phyloP scores from a whole-genome alignment of 2,113 vertebrate species.

The Nesoenas mayeri region DNA sequence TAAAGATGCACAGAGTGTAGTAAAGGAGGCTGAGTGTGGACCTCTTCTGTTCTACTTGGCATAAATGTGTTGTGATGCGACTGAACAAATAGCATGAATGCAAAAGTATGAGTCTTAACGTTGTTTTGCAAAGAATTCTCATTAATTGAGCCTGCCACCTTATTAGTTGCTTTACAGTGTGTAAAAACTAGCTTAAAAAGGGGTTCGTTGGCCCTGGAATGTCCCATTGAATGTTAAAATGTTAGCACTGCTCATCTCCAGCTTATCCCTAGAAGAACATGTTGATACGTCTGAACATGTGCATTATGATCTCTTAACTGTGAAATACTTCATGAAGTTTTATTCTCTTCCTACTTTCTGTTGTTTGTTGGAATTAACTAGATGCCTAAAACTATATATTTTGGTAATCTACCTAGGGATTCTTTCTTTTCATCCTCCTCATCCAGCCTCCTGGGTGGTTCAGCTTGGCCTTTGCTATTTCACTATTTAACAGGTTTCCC shows the following conservation, averaged over 20 bases:
- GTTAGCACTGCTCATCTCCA: background rate
- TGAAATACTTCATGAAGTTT: background rate
- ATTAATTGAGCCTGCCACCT: background rate
- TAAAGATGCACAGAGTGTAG: background rate
- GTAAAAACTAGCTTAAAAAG: background rate
- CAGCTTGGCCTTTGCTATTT: background rate
- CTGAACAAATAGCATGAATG: background rate
- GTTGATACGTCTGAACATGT: background rate
- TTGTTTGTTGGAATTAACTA: background rate
- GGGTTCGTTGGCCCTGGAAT: background rate
- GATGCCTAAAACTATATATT: background rate
- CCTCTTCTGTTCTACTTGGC: background rate
- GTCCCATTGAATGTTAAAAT: background rate
- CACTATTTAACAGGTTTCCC: background rate
- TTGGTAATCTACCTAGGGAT: background rate
- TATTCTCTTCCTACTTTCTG: background rate
- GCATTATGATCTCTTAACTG: background rate
- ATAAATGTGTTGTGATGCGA: background rate
- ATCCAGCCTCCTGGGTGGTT: background rate
- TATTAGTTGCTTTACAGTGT: background rate
- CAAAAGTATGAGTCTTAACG: background rate
- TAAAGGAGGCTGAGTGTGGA: background rate
- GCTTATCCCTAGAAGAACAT: background rate
- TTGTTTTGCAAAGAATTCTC: background rate
- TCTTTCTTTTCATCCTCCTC: background rate